Base-by-base conservation (phyloP, 2,113 vertebrate genomes). In the Delphinapterus leucas region DNA sequence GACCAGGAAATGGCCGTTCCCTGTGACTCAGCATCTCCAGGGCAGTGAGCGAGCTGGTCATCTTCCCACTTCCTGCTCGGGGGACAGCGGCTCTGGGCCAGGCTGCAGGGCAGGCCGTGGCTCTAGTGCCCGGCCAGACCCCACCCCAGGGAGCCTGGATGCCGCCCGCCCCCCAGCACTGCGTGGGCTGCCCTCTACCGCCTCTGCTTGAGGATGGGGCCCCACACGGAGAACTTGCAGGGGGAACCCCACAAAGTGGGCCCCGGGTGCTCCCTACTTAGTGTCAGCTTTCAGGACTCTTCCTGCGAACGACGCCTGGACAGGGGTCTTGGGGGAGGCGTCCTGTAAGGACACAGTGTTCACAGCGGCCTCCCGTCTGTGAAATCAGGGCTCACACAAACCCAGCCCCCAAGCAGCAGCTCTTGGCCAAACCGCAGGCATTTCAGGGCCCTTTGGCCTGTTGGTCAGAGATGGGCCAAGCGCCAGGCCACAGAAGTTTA, bases 271-370 rank as follows among this genome's bases (percentile, higher is more conserved):
- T 67, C 67, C 36, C 17, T 36, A 21, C 49, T 55, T 21, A 2
- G 25, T 1, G 5, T 13, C 1, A 1, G 70, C 44, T 68, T 65
- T 58, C 8, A 25, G 55, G 47, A 31, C 28, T 10, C 38, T 25
- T 28, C 31, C 8, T 5, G 8, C 0, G 18, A 41, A 38, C 10
- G 41, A 20, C 0, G 0, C 20, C 25, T 1, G 0, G 67, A 6
- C 23, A 2, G 14, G 23, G 61, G 38, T 47, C 65, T 49, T 3
- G 2, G 11, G 5, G 9, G 3, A 10, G 1, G 25, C 9, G 5
- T 1, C 44, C 33, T 31, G 26, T 21, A 28, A 33, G 3, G 41
- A n/a, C 8, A 7, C 25, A 26, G 47, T 0, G 0, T 3, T 6
- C 68, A 55, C 47, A 5, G 33, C 1, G 7, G 18, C 41, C 49